These are phyloP conservation scores for Eupithecia centaureata DNA, from an alignment of 2,888 invertebrate genomes.

Conservation along the genomic window DNA sequence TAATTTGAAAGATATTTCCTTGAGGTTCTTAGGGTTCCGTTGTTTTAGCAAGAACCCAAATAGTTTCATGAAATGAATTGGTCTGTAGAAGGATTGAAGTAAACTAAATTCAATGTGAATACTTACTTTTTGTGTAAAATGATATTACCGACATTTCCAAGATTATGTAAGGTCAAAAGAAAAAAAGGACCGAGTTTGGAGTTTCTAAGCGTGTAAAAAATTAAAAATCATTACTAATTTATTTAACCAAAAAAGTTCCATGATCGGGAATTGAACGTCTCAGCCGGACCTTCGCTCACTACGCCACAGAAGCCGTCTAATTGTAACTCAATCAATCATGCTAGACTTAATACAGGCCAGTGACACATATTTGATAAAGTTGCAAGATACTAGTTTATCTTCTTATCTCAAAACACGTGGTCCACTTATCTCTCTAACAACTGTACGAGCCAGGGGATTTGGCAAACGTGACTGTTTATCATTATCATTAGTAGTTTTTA, in stretches of 20 bases:
- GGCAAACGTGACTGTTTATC: background rate
- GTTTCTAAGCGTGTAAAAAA: too few relatives aligned
- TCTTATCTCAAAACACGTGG: slow-evolving; percentile 1
- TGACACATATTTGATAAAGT: slow-evolving; percentile 3
- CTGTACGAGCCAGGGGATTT: background rate
- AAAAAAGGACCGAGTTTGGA: too few relatives aligned
- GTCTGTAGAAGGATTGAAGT: too few relatives aligned
- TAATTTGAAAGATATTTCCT: slow-evolving; percentile 5
- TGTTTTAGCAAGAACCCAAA: background rate
- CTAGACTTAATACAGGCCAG: background rate
- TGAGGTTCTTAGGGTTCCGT: background rate
- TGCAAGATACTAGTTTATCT: background rate
- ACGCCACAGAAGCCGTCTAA: background rate
- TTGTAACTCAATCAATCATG: background rate
- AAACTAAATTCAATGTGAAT: too few relatives aligned
- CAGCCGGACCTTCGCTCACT: background rate
- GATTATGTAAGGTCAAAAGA: too few relatives aligned
- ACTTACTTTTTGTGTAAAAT: too few relatives aligned
- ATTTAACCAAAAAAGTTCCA: background rate
- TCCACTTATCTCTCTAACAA: background rate
- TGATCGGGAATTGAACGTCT: background rate
- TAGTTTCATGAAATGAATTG: background rate
- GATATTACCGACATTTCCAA: too few relatives aligned
- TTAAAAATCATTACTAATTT: too few relatives aligned
- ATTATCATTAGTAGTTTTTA: too few relatives aligned